Base-by-base conservation (phyloP, 2,888 invertebrate genomes). In the Morpho helenor region DNA sequence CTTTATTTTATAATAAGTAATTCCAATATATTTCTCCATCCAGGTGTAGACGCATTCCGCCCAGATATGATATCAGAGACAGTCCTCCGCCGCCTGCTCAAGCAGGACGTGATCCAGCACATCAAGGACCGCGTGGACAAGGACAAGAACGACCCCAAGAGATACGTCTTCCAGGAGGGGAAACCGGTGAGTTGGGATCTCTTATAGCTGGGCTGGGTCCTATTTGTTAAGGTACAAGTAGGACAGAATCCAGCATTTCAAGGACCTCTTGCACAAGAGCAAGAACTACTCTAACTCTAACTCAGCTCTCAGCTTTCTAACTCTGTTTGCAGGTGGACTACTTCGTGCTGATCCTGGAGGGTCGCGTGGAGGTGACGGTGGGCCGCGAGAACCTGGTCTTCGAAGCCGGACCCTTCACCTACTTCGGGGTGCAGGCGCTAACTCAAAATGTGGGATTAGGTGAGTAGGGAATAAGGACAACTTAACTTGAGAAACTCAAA, bases 391-490 rank as follows among this genome's bases (percentile, higher is more conserved):
- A 95, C 80, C 93, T 99, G 73, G 93, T 96, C 57, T 99, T 99
- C 83, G 98, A 99, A 77, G 97, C 97, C 60, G 99, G 99, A 0
- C 98, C 99, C 23, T 99, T 99, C 91, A 97, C 97, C 0, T 98
- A 96, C 87, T 99, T 99, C 84, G 97, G 97, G 2, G 94, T 95
- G 9, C 97, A 98, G 80, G 97, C 97, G 7, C 92, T 98, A 51
- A 93, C 93, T 39, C 95, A 95, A 74, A 95, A 95, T 74, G 92
- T 96, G 5, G 95, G 95, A 59, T 88, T 95, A 57, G 94, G 95
- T 95, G 84, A 91, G 91, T 56, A 1, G 31, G 31, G 5, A 31
- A 31, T 31, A 31, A 31, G 31, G 31, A 31, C 31, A 31, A 31
- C 31, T 31, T 31, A 31, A 31, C 1, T 3, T 31, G 16, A 16